phyloP scores from a whole-genome alignment of 1,140 invertebrate genomes.

The Drosophila malerkotliana region DNA sequence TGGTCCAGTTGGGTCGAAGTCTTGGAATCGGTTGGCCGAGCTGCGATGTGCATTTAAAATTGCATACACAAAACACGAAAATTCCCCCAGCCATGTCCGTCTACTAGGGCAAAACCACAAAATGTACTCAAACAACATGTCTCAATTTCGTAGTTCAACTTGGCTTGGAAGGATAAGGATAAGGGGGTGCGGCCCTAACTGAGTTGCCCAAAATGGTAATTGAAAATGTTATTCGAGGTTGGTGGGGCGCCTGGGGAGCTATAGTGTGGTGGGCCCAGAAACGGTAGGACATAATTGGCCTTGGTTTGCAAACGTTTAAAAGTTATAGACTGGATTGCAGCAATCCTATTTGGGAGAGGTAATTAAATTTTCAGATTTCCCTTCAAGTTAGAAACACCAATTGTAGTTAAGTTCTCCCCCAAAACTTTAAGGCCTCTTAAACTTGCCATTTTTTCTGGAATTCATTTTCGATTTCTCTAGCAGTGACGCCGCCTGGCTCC shows the following conservation, averaged over 20 bases:
- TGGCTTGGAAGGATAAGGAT: slow-evolving; percentile 1
- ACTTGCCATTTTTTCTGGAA: slow-evolving; percentile 9
- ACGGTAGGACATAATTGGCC: slow-evolving; percentile 39
- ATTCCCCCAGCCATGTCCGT: slow-evolving; percentile 16
- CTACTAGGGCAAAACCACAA: slow-evolving; percentile 57
- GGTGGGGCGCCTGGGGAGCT: slow-evolving; percentile 7
- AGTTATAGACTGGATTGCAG: slow-evolving; percentile 26
- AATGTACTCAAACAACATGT: slow-evolving; percentile 79
- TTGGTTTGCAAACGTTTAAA: slow-evolving; percentile 41
- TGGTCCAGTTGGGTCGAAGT: neutral
- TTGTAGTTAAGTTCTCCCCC: neutral
- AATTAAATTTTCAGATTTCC: slow-evolving; percentile 2
- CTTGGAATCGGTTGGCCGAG: slow-evolving; percentile 8
- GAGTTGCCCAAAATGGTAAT: slow-evolving; percentile 43
- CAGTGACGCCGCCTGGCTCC: neutral
- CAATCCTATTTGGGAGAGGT: slow-evolving; percentile 5
- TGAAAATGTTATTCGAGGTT: slow-evolving; percentile 41
- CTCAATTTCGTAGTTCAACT: slow-evolving; percentile 71
- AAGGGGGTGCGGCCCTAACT: slow-evolving; percentile 18
- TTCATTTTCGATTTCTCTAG: slow-evolving; percentile 24
- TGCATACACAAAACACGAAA: slow-evolving; percentile 52
- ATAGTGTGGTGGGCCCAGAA: slow-evolving; percentile 16
- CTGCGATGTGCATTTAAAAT: slow-evolving; percentile 54
- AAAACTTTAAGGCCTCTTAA: slow-evolving; percentile 6
- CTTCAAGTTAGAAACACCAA: neutral